phyloP scores from a whole-genome alignment of 2,797 vertebrate genomes.

The Eospalax fontanierii region DNA sequence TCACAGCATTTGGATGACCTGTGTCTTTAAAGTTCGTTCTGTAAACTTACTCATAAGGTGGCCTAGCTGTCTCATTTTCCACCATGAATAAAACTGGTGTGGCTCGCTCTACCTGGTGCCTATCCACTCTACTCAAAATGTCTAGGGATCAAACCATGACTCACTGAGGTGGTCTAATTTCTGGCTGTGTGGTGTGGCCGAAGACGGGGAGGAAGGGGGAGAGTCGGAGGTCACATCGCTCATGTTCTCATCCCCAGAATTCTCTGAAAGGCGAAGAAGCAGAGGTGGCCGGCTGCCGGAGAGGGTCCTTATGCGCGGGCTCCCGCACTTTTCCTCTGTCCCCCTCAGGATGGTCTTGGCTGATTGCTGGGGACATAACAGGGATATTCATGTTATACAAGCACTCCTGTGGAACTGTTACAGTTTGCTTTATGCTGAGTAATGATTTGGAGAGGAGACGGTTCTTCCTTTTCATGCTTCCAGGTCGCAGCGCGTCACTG shows the following conservation, averaged over 20 bases:
- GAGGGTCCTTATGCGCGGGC: conserved; percentile 93
- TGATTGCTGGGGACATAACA: conserved; percentile 92
- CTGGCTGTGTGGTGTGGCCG: conserved; percentile 90
- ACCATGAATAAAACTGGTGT: not conserved
- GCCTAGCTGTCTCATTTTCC: conserved; percentile 10
- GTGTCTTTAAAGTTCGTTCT: not conserved
- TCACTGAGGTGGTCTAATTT: conserved; percentile 88
- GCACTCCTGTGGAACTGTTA: not conserved
- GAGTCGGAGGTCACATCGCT: conserved; percentile 94
- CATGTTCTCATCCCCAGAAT: conserved; percentile 95
- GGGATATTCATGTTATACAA: not conserved
- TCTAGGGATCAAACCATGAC: conserved; percentile 65
- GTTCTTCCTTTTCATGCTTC: too few species aligned
- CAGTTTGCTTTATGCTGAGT: too few species aligned
- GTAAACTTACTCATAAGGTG: not conserved
- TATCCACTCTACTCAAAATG: not conserved
- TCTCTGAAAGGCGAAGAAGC: conserved; percentile 95
- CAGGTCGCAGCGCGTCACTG: too few species aligned
- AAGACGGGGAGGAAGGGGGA: conserved; percentile 92
- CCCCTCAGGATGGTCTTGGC: conserved; percentile 96
- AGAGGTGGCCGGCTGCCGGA: conserved; percentile 93
- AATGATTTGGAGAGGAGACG: not conserved
- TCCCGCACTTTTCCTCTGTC: conserved; percentile 96
- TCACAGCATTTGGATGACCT: not conserved
- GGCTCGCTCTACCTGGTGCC: not conserved